These are phyloP conservation scores for Yponomeuta cagnagella DNA, from an alignment of 2,888 invertebrate species.

Conservation along the genomic window DNA sequence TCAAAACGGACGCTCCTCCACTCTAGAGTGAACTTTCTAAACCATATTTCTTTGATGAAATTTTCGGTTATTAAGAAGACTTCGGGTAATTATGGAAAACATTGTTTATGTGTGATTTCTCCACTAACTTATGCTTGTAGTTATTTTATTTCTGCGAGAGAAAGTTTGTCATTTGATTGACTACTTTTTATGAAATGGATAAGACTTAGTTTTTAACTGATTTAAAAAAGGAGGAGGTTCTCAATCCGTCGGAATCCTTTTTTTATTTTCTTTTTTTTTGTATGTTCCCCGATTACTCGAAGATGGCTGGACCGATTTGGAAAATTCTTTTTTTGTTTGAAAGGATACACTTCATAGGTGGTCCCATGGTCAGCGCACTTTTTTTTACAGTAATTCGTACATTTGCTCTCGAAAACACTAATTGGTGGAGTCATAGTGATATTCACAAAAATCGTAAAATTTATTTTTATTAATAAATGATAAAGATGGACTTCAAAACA, in stretches of 20 bases:
- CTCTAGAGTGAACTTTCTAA: constrained; percentile 59
- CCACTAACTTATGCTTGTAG: not conserved
- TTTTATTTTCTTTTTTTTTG: too few relatives aligned
- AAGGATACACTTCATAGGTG: too few relatives aligned
- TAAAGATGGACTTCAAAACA: too few relatives aligned
- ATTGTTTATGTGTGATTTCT: not conserved
- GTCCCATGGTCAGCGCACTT: too few relatives aligned
- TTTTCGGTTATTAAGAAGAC: constrained; percentile 13
- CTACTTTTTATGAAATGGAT: not conserved
- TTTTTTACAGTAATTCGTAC: too few relatives aligned
- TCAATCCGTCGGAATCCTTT: too few relatives aligned
- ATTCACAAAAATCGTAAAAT: too few relatives aligned
- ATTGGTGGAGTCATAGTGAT: too few relatives aligned
- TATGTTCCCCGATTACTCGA: too few relatives aligned
- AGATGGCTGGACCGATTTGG: not conserved
- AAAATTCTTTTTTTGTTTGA: too few relatives aligned
- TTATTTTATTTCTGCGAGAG: not conserved
- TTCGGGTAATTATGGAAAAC: not conserved
- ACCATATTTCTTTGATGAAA: constrained; percentile 37
- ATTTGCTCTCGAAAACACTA: too few relatives aligned
- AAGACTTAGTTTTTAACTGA: not conserved
- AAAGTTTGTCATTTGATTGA: not conserved
- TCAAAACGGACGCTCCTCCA: constrained; percentile 48
- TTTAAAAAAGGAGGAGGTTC: not conserved
- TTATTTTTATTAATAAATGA: too few relatives aligned